These are phyloP conservation scores for Polymixis flavicincta DNA, from an alignment of 2,888 invertebrate genomes.

Conservation along the genomic window DNA sequence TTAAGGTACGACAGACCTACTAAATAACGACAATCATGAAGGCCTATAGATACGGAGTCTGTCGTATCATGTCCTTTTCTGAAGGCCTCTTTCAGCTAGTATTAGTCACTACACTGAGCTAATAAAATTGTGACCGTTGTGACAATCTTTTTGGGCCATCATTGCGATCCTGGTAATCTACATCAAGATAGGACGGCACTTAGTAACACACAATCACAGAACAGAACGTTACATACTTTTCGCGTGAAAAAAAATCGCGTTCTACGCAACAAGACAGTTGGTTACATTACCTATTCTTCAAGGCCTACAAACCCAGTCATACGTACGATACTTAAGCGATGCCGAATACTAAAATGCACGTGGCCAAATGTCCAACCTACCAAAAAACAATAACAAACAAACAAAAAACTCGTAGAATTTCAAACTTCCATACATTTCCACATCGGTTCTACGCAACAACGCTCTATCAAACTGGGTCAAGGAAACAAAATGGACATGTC, in stretches of 20 bases:
- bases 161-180: background rate
- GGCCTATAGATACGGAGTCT: background rate
- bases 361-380: background rate
- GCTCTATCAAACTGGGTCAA: conserved; percentile 67
- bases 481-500: conserved; percentile 57
- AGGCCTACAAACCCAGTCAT: conserved; percentile 17
- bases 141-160: conserved; percentile 22
- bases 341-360: conserved; percentile 16
- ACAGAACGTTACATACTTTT: background rate
- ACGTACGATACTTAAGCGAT: background rate
- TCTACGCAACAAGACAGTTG: conserved; percentile 1
- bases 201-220: background rate
- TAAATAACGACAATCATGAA: background rate
- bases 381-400: conserved; percentile 17
- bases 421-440: conserved; percentile 32
- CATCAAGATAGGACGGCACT: background rate
- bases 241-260: too few relatives aligned
- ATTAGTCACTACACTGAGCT: background rate
- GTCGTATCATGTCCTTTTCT: background rate
- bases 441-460: conserved; percentile 39
- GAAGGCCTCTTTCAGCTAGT: background rate
- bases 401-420: conserved; percentile 47
- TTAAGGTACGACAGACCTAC: background rate
- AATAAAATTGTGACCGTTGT: background rate
- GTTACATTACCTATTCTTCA: background rate